These are phyloP conservation scores for Sympetrum striolatum DNA, from an alignment of 2,888 invertebrate genomes.

Conservation along the genomic window DNA sequence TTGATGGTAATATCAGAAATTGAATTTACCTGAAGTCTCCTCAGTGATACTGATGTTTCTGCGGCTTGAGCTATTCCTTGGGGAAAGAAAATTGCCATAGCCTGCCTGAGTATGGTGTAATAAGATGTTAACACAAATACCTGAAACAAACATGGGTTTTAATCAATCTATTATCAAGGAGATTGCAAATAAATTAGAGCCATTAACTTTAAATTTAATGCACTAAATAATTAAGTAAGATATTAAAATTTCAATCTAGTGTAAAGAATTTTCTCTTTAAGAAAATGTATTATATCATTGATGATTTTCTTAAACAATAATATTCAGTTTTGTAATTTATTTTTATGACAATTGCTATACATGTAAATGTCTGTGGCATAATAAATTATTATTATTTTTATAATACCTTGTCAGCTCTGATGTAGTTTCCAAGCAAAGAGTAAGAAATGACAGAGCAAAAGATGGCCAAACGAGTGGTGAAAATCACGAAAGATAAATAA, in stretches of 20 bases:
- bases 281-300: too few species aligned
- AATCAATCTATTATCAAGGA: too few species aligned
- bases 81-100: conserved; percentile 89
- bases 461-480: conserved; percentile 83
- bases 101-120: conserved; percentile 83
- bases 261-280: too few species aligned
- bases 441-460: conserved; percentile 74
- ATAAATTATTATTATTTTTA: too few species aligned
- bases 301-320: too few species aligned
- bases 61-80: conserved; percentile 82
- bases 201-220: neutral
- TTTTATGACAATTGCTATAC: too few species aligned
- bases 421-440: conserved; percentile 65
- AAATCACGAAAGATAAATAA: conserved; percentile 77
- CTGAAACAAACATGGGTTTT: conserved; percentile 55
- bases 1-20: too few species aligned
- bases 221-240: conserved; percentile 51
- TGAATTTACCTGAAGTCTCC: conserved; percentile 66
- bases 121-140: conserved; percentile 88
- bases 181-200: too few species aligned
- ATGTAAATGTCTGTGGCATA: too few species aligned
- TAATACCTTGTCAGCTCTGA: conserved; percentile 68
- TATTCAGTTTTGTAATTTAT: too few species aligned
- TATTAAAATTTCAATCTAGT: too few species aligned
- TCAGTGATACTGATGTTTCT: conserved; percentile 78